Evolutionary conservation across 2,797 vertebrate genomes (phyloP).

Genomic region (Petrocephalus sullivani): DNA sequence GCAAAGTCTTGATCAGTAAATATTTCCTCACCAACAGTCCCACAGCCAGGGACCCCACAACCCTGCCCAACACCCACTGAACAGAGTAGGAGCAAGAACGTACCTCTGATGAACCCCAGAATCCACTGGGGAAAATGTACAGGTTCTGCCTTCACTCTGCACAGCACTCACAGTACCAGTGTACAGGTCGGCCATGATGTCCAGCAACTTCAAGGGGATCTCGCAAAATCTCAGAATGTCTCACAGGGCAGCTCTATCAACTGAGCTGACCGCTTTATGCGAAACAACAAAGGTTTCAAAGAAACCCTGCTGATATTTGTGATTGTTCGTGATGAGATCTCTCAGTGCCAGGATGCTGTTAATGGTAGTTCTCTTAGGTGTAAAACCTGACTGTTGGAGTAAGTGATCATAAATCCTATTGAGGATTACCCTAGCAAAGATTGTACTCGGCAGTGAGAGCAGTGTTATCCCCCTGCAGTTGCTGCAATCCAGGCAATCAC

Average conservation of each 20-base stretch:
- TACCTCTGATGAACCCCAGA: neutral
- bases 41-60: neutral
- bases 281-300: neutral
- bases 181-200: neutral
- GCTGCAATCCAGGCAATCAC: neutral
- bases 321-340: neutral
- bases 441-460: neutral
- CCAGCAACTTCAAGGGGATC: neutral
- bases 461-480: neutral
- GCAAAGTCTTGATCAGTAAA: neutral
- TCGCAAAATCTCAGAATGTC: neutral
- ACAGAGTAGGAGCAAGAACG: neutral
- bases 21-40: neutral
- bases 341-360: neutral
- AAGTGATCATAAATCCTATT: neutral
- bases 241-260: neutral
- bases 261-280: neutral
- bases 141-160: neutral
- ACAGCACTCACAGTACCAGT: neutral
- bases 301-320: neutral
- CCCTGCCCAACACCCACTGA: neutral
- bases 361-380: neutral
- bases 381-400: neutral
- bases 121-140: neutral
- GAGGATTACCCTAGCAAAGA: neutral